Base-by-base conservation (phyloP, 2,888 invertebrate species). In the Eustalomyia histrio region DNA sequence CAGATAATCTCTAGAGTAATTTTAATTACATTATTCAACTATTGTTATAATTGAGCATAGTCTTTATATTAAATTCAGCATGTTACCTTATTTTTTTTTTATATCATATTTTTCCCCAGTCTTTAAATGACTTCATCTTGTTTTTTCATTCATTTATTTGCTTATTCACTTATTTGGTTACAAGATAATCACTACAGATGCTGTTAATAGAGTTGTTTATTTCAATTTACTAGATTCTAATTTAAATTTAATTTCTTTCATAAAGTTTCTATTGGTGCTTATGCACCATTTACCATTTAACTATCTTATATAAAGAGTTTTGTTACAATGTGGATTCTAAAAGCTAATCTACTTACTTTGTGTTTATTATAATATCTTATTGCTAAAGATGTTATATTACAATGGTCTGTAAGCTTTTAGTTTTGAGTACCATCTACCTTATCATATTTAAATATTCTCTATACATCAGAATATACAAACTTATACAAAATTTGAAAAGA, bases 211-310 rank as follows among this genome's bases (percentile, higher is more conserved):
- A 78, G 72, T 72, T 78, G 65, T 72, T 78, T 55, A 72, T 78
- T 78, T 78, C 53, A 78, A 78, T 78, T 78, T 35, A 78, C 55
- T 61, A 71, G 67, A 61, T 55, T 67, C 67, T 78, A 72, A 72
- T 72, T 78, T 55, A 61, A 78, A 78, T 72, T 78, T 61, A 72
- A 55, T 72, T 78, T 55, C 61, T 78, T 61, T 52, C 35, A 61
- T 72, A 72, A 78, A 78, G 60, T 72, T 72, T 72, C n/a, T 78
- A 72, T 78, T n/a, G n/a, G n/a, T n/a, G n/a, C n/a, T n/a, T n/a
- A 67, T 67, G 55, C 39, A 67, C 47, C 43, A 47, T 7, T n/a
- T n/a, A 61, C 58, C 47, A 35, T 47, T 71, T 71, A 21, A 14
- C 43, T n/a, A 47, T 47, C 14, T 47, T 47, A 14, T 47, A 1